Evolutionary conservation across 2,888 invertebrate species (phyloP).

Genomic region (Megamerina dolium): DNA sequence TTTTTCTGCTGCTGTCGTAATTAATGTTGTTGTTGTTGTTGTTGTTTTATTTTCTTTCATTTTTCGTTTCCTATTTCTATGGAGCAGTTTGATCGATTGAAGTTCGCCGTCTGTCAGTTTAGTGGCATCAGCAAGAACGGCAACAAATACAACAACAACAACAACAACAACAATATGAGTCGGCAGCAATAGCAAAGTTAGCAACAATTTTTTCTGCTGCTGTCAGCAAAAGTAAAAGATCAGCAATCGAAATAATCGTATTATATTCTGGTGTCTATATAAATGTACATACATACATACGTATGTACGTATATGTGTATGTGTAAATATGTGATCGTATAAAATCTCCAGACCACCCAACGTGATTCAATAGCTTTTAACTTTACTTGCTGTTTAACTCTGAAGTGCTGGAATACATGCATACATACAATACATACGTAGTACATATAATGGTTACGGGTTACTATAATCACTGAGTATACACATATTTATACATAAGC

Average conservation of each 20-base stretch:
- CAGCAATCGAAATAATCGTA: constrained; percentile 6
- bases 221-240: constrained; percentile 20
- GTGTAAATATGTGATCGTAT: constrained; percentile 3
- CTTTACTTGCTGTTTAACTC: constrained; percentile 2
- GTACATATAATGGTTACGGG: no score
- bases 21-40: constrained; percentile 11
- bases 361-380: constrained; percentile 8
- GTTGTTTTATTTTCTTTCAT: constrained; percentile 12
- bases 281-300: neutral
- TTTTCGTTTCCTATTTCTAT: constrained; percentile 21
- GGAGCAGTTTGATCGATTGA: constrained; percentile 28
- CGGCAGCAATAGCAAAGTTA: neutral
- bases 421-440: no score
- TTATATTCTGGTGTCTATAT: constrained; percentile 17
- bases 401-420: no score
- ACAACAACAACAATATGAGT: constrained; percentile 14
- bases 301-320: constrained; percentile 4
- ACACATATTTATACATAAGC: no score
- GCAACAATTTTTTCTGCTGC: constrained; percentile 14
- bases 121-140: constrained; percentile 35
- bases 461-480: no score
- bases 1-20: constrained; percentile 11
- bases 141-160: constrained; percentile 18
- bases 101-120: constrained; percentile 42
- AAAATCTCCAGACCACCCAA: constrained; percentile 17